Conservation (phyloP, 1,140 invertebrate genomes). For the Drosophila melanogaster region Release_6_plus_ISO1_MT NT_037436.4:3148501-3149000, state of each 20-base stretch:
- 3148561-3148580: neutral
- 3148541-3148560: neutral
- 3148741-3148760: constrained; percentile 27
- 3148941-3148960: neutral
- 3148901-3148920: constrained; percentile 42
- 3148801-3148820: constrained; percentile 28
- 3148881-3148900: constrained; percentile 28
- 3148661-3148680: constrained; percentile 53
- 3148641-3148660: constrained; percentile 9
- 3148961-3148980: constrained; percentile 8
- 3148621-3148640: neutral
- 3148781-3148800: constrained; percentile 9
- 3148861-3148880: constrained; percentile 64
- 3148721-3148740: constrained; percentile 36
- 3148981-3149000: constrained; percentile 42
- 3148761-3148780: neutral
- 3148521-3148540: neutral
- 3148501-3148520: too few relatives aligned
- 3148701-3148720: constrained; percentile 49
- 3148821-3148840: constrained; percentile 52
- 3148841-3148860: constrained; percentile 77
- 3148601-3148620: neutral
- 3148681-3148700: constrained; percentile 75
- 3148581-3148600: neutral
- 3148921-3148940: constrained; percentile 13